Evolutionary conservation across 1,140 invertebrate genomes (phyloP).

Genomic region (Trinorchestia longiramus): DNA sequence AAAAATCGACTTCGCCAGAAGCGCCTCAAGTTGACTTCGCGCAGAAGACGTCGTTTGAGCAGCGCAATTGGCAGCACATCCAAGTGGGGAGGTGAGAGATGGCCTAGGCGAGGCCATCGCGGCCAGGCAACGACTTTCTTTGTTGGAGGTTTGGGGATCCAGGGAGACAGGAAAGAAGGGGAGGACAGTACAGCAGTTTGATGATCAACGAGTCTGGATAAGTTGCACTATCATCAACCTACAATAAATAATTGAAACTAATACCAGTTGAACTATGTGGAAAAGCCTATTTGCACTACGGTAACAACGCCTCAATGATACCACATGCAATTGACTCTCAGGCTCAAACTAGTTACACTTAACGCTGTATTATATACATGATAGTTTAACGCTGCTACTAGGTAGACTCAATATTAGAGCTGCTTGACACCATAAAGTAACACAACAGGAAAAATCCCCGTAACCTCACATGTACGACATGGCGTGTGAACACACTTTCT

Average conservation of each 20-base stretch:
- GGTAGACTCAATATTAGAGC: too few species aligned
- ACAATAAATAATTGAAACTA: background rate
- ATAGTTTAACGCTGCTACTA: too few species aligned
- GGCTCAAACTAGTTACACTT: too few species aligned
- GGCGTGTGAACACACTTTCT: too few species aligned
- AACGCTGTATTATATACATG: too few species aligned
- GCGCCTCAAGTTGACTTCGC: background rate
- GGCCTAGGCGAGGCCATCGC: background rate
- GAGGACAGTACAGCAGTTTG: background rate
- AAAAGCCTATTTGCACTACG: background rate
- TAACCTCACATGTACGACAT: background rate
- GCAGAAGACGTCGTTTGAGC: background rate
- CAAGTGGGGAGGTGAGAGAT: background rate
- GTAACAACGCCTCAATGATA: background rate
- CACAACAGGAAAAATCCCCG: background rate
- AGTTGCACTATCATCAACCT: background rate
- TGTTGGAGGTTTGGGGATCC: background rate
- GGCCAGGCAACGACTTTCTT: background rate
- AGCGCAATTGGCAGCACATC: conserved; percentile 24
- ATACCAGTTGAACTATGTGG: background rate
- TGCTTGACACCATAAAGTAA: background rate
- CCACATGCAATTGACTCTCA: too few species aligned
- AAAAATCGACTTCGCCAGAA: background rate
- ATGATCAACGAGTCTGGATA: background rate
- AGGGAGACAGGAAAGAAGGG: background rate